Percentiles rank a stretch among this genome's conserved stretches.
Conservation (phyloP, 2,888 invertebrate species). For the Hyppa rectilinea region DNA sequence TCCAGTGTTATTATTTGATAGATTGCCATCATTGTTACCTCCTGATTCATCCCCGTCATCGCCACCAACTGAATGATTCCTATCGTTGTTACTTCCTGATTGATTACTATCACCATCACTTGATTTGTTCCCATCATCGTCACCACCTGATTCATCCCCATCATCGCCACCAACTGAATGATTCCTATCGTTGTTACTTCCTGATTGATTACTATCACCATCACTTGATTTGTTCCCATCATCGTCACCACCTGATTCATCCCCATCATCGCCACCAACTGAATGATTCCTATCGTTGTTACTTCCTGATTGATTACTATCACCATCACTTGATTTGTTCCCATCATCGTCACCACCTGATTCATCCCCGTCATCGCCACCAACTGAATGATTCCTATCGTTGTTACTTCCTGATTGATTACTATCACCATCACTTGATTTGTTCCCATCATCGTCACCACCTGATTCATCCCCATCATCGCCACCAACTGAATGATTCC, state of each 20-base stretch:
- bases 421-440: too few relatives aligned
- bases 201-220: neutral
- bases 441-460: neutral
- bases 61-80: too few relatives aligned
- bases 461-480: neutral
- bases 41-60: too few relatives aligned
- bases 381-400: neutral
- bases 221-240: too few relatives aligned
- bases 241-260: neutral
- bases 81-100: neutral
- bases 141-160: neutral
- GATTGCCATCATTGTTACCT: neutral
- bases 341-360: neutral
- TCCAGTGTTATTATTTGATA: neutral
- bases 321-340: too few relatives aligned
- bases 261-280: neutral
- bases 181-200: neutral
- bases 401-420: neutral
- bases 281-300: neutral
- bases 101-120: neutral
- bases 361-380: neutral
- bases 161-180: neutral
- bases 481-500: neutral
- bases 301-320: neutral
- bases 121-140: too few relatives aligned